A percentile compares a stretch with the other conserved stretches of the same genome.
Conservation (phyloP, 2,797 vertebrate species). For the Pseudochirops cupreus region DNA sequence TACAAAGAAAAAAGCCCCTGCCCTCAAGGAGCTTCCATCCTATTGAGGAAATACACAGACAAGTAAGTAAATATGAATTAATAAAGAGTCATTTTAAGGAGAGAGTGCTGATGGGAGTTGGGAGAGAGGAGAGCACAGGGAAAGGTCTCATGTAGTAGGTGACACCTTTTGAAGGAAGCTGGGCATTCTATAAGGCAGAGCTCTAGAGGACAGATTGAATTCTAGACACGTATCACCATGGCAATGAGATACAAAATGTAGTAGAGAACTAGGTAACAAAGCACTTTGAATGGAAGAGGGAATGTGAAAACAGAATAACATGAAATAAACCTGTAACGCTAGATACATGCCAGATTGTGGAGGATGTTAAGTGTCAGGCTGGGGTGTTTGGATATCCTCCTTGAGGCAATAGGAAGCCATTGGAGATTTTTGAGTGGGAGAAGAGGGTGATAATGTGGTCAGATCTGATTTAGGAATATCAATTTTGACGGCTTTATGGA, state of each 20-base stretch:
- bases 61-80: background rate
- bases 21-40: background rate
- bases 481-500: background rate
- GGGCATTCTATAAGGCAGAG: background rate
- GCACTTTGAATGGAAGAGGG: background rate
- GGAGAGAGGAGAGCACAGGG: background rate
- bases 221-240: background rate
- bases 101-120: no score
- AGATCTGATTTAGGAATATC: background rate
- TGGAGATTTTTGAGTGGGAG: background rate
- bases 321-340: background rate
- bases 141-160: background rate
- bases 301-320: background rate
- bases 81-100: background rate
- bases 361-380: background rate
- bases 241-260: background rate
- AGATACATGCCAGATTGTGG: background rate
- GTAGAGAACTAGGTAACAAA: background rate
- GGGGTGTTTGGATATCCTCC: background rate
- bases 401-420: background rate
- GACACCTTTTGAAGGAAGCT: background rate
- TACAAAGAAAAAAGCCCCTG: background rate
- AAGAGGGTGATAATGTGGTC: background rate
- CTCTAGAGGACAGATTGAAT: background rate
- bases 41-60: background rate